Conservation (phyloP, 2,888 invertebrate species). For the Laothoe populi region DNA sequence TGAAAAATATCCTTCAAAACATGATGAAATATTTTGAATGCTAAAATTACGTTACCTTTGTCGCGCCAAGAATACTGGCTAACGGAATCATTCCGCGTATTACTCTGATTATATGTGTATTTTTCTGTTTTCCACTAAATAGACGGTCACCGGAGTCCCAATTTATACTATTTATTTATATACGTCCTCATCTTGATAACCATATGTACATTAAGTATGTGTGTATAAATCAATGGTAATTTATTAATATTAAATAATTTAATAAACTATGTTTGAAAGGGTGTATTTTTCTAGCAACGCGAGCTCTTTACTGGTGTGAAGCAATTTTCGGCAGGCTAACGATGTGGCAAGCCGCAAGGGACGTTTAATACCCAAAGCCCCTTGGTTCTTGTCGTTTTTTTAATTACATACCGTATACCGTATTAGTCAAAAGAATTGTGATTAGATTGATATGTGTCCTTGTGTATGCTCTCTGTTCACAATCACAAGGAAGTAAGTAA, state of each 20-base stretch:
- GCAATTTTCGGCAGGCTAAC: neutral
- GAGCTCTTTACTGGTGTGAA: neutral
- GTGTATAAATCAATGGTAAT: too few relatives aligned
- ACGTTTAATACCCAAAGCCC: neutral
- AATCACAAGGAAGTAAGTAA: neutral
- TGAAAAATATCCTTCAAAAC: too few relatives aligned
- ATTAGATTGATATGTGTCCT: neutral
- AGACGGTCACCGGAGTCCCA: neutral
- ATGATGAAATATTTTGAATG: too few relatives aligned
- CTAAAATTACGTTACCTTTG: too few relatives aligned
- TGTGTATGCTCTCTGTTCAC: neutral
- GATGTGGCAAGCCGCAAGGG: neutral
- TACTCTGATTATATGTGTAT: too few relatives aligned
- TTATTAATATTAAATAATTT: too few relatives aligned
- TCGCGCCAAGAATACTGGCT: too few relatives aligned
- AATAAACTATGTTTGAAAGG: too few relatives aligned
- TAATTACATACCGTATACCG: neutral
- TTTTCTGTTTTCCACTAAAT: too few relatives aligned
- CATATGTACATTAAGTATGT: neutral
- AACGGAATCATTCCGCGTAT: too few relatives aligned
- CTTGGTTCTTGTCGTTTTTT: neutral
- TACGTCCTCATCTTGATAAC: neutral
- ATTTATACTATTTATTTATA: neutral
- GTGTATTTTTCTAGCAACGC: neutral
- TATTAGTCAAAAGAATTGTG: neutral